Evolutionary conservation across 1,140 invertebrate species (phyloP).

Genomic region (Drosophila dunni): DNA sequence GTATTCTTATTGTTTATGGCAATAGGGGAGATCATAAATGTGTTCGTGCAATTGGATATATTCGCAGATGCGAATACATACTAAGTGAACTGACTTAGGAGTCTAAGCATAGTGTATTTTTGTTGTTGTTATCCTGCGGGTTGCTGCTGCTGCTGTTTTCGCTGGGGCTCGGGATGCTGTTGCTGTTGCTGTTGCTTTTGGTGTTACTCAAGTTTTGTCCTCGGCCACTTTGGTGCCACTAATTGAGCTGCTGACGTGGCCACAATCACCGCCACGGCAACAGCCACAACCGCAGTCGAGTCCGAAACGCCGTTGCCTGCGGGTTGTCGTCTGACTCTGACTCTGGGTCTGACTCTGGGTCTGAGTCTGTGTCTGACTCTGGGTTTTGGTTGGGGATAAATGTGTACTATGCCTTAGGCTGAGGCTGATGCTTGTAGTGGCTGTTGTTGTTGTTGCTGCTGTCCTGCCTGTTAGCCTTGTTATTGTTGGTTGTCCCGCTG

Average conservation of each 20-base stretch:
- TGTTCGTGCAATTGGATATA: slow-evolving; percentile 3
- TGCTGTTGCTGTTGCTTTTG: neutral
- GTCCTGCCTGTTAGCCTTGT: slow-evolving; percentile 3
- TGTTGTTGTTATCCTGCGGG: neutral
- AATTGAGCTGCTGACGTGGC: slow-evolving; percentile 66
- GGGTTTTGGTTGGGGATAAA: too few species aligned
- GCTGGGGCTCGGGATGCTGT: too few species aligned
- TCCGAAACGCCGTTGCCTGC: slow-evolving; percentile 31
- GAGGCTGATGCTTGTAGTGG: too few species aligned
- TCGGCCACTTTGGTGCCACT: slow-evolving; percentile 76
- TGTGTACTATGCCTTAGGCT: too few species aligned
- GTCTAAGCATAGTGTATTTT: slow-evolving; percentile 23
- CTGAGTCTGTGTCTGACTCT: slow-evolving; percentile 34
- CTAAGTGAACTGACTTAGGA: slow-evolving; percentile 16
- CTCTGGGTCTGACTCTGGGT: slow-evolving; percentile 1
- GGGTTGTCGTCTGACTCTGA: slow-evolving; percentile 27
- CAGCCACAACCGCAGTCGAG: slow-evolving; percentile 21
- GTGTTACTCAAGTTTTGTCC: slow-evolving; percentile 69
- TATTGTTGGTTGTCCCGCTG: slow-evolving; percentile 22
- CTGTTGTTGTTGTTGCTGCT: neutral
- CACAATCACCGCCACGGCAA: slow-evolving; percentile 24
- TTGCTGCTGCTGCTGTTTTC: neutral
- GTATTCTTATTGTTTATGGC: slow-evolving; percentile 8
- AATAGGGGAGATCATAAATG: slow-evolving; percentile 24
- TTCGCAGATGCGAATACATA: slow-evolving; percentile 1